These are phyloP conservation scores for Amphipyra berbera DNA, from an alignment of 2,888 invertebrate species.

Conservation along the genomic window DNA sequence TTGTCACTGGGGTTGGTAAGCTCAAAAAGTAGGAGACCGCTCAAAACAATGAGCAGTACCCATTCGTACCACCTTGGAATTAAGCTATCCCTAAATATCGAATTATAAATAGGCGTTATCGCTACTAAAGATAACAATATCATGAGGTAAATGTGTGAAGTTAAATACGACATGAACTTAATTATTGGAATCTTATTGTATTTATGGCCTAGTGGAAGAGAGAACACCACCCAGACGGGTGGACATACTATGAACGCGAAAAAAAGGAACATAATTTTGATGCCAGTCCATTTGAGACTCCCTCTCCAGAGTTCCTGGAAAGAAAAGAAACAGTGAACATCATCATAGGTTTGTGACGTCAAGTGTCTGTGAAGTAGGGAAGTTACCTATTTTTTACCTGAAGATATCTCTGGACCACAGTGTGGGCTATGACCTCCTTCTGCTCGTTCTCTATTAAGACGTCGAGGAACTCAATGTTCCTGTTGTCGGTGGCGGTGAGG, in stretches of 20 bases:
- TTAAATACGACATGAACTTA: slow-evolving; percentile 99
- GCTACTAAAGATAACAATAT: slow-evolving; percentile 96
- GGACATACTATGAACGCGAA: slow-evolving; percentile 98
- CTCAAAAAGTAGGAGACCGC: slow-evolving; percentile 98
- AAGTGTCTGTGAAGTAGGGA: slow-evolving; percentile 62
- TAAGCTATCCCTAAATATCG: slow-evolving; percentile 94
- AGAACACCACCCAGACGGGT: slow-evolving; percentile 98
- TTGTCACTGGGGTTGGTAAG: slow-evolving; percentile 99
- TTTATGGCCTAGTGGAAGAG: slow-evolving; percentile 97
- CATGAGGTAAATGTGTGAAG: slow-evolving; percentile 99
- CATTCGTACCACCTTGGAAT: slow-evolving; percentile 99
- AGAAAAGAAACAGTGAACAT: slow-evolving; percentile 61
- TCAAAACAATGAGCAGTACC: slow-evolving; percentile 98
- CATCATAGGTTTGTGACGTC: slow-evolving; percentile 27
- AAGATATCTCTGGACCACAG: slow-evolving; percentile 98
- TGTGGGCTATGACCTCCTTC: slow-evolving; percentile 99
- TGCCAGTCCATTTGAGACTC: slow-evolving; percentile 98
- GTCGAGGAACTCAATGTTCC: slow-evolving; percentile 98
- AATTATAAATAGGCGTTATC: slow-evolving; percentile 95
- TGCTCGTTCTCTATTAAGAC: slow-evolving; percentile 99
- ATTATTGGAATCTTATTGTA: slow-evolving; percentile 99
- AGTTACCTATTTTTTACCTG: slow-evolving; percentile 93
- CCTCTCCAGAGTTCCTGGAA: slow-evolving; percentile 99
- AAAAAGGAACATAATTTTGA: slow-evolving; percentile 98
- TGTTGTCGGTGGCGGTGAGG: slow-evolving; percentile 97